These are phyloP conservation scores for Penaeus monodon DNA, from an alignment of 2,888 invertebrate species.

Conservation along the genomic window DNA sequence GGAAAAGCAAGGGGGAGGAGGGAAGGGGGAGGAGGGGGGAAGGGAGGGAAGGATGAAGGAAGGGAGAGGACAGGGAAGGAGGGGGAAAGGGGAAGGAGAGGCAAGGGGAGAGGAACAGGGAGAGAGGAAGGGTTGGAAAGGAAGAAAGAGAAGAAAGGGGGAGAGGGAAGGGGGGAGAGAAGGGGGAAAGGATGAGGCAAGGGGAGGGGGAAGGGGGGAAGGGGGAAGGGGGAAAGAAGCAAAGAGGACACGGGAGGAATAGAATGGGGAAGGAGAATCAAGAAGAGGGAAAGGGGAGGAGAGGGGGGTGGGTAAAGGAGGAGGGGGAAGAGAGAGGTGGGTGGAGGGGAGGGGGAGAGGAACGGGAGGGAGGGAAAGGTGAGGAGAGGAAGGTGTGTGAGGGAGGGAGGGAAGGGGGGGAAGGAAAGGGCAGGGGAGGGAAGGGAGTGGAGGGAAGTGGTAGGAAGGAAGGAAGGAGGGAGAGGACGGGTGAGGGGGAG, in stretches of 20 bases:
- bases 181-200: no score
- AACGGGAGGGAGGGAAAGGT: no score
- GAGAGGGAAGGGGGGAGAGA: background rate
- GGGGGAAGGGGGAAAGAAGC: background rate
- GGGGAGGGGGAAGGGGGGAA: no score
- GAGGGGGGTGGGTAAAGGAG: no score
- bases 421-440: background rate
- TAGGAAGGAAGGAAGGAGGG: background rate
- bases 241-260: background rate
- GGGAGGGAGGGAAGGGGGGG: background rate
- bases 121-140: no score
- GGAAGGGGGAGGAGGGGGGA: background rate
- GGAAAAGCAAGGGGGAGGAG: background rate
- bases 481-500: no score
- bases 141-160: background rate
- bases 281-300: no score
- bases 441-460: no score
- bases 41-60: no score
- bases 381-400: no score
- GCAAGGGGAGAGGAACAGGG: background rate
- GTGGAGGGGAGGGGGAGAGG: background rate
- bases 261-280: no score
- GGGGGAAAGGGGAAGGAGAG: no score
- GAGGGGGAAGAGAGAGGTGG: background rate
- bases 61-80: background rate